These are phyloP conservation scores for Polymixis flavicincta DNA, from an alignment of 2,888 invertebrate species.

Conservation along the genomic window DNA sequence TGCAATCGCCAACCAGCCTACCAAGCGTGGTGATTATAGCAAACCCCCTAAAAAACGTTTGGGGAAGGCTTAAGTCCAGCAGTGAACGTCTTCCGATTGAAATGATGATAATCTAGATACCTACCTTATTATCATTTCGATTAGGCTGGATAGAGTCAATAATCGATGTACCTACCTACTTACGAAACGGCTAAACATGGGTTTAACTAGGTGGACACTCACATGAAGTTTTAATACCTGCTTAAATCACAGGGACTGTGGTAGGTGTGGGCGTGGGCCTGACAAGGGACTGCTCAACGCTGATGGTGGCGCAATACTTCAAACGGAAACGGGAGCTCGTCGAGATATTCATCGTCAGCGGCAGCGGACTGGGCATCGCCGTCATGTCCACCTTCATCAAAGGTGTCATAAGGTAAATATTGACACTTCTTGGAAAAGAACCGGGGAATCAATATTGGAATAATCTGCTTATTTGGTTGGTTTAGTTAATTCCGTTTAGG, in stretches of 20 bases:
- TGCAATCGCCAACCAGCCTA: no score
- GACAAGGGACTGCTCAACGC: slow-evolving; percentile 95
- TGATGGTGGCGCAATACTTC: slow-evolving; percentile 98
- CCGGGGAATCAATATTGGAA: no score
- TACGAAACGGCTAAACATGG: no score
- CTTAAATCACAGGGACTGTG: slow-evolving; percentile 88
- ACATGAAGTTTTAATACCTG: neutral
- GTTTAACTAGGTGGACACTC: neutral
- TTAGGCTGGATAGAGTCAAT: neutral
- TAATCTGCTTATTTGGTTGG: neutral
- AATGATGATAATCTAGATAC: neutral
- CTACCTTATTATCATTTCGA: neutral
- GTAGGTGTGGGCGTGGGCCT: slow-evolving; percentile 96
- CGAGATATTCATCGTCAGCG: slow-evolving; percentile 96
- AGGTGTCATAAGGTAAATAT: slow-evolving; percentile 93
- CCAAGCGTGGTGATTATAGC: no score
- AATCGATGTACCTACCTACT: neutral
- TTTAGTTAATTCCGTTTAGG: neutral
- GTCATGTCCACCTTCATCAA: slow-evolving; percentile 96
- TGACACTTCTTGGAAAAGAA: neutral
- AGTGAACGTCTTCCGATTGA: no score
- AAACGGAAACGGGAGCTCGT: slow-evolving; percentile 95
- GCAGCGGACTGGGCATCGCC: slow-evolving; percentile 96
- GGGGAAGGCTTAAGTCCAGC: no score
- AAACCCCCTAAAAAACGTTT: no score